phyloP scores from a whole-genome alignment of 2,113 vertebrate species.

The Rana temporaria region DNA sequence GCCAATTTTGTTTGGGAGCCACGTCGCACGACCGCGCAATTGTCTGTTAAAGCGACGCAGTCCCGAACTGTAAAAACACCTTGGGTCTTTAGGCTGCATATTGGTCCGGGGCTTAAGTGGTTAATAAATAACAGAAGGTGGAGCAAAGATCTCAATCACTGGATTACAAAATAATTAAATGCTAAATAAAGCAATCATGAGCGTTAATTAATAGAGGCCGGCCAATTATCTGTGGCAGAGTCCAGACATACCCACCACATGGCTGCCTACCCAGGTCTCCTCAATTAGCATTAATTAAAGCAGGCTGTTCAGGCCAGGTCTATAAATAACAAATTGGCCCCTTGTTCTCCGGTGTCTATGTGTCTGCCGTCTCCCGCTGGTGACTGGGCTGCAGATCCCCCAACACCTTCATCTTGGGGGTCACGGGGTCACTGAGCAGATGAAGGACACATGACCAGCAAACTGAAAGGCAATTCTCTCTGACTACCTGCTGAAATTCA shows the following conservation, averaged over 20 bases:
- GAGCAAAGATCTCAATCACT: not conserved
- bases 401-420: conserved; percentile 35
- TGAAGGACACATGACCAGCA: conserved; percentile 10
- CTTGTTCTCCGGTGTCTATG: conserved; percentile 18
- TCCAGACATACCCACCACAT: not conserved
- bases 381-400: not conserved
- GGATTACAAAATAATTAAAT: not conserved
- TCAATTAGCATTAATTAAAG: conserved; percentile 11
- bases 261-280: not conserved
- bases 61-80: too few species aligned
- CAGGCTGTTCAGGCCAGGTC: not conserved
- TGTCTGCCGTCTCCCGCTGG: conserved; percentile 26
- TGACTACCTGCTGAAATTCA: not conserved
- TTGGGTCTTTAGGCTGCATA: too few species aligned
- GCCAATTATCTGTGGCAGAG: not conserved
- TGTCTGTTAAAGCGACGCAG: too few species aligned
- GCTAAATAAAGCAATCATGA: not conserved
- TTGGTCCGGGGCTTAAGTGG: too few species aligned
- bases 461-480: conserved; percentile 9
- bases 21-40: too few species aligned
- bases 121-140: too few species aligned
- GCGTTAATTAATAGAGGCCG: not conserved
- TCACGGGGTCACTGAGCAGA: conserved; percentile 43
- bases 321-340: conserved; percentile 43
- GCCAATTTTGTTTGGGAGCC: too few species aligned